phyloP scores from a whole-genome alignment of 2,113 vertebrate genomes.

The Brachyhypopomus occidentalis region DNA sequence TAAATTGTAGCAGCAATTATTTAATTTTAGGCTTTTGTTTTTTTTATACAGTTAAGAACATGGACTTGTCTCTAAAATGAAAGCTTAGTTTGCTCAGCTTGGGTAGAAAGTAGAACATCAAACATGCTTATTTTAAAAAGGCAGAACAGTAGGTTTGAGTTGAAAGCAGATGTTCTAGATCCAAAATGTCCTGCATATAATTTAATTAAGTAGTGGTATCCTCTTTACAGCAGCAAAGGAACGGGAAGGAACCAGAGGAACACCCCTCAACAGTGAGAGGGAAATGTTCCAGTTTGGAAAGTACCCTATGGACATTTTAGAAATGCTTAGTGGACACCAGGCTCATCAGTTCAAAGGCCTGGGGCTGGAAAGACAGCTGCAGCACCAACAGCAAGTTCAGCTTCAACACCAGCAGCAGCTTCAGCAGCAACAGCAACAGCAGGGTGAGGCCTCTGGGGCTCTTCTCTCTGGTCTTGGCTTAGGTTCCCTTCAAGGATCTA shows the following conservation, averaged over 20 bases:
- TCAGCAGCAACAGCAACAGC: conserved; percentile 74
- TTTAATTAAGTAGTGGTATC: conserved; percentile 27
- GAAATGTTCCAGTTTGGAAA: conserved; percentile 83
- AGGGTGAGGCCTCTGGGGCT: conserved; percentile 68
- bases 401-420: conserved; percentile 80
- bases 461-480: conserved; percentile 77
- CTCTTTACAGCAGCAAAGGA: conserved; percentile 47
- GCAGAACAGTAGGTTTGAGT: not conserved
- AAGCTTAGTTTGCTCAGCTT: conserved; percentile 1
- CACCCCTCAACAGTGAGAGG: conserved; percentile 55
- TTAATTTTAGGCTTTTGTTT: conserved; percentile 37
- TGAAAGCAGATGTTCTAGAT: conserved; percentile 6
- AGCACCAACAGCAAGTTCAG: conserved; percentile 79
- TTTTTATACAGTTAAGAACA: conserved; percentile 5
- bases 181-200: not conserved
- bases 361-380: conserved; percentile 75
- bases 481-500: conserved; percentile 72
- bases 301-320: conserved; percentile 82
- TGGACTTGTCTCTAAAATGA: not conserved
- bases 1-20: conserved; percentile 18
- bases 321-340: conserved; percentile 82
- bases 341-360: conserved; percentile 81
- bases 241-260: conserved; percentile 48
- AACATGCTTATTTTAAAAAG: conserved; percentile 1
- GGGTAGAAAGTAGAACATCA: conserved; percentile 19